Evolutionary conservation across 2,797 vertebrate genomes (phyloP), one percentile per base, ranked within the genome.

Genomic region (Mormyrops attenuatus): DNA sequence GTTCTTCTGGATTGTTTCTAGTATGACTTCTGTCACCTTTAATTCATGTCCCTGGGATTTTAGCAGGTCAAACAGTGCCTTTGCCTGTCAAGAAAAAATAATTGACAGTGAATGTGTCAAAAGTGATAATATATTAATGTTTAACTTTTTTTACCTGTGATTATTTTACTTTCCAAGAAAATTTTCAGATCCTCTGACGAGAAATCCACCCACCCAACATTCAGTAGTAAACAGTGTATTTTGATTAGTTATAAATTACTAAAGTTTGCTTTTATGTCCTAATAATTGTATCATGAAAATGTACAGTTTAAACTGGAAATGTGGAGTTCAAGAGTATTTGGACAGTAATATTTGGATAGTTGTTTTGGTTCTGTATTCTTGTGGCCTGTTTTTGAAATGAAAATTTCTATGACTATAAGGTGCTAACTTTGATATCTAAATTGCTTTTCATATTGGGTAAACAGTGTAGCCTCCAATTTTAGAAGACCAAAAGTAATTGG

Each of bases 1-100:
- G 49, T 90, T 90, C 60, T 90, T 90, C 87, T 89, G 60, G 41
- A 90, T 90, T 50, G 84, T 63, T 85, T 90, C 90, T 34, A 90
- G 9, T 13, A 87, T 55, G 30, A 89, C 60, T 30, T 90, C 80
- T 26, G 77, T 87, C 50, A 89, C 47, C 34, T 85, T 90, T 73
- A 90, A 86, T 86, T 89, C 80, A 52, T 89, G 34, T 50, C 90
- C 88, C 50, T 90, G 90, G 63, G 57, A 38, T 90, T 90, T 86
- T 15, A 90, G 84, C 30, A 50, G 50, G 66, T 86, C 34, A 77
- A 90, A 90, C 55, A 90, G 85, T 63, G 55, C 26, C 49, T 89
- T 90, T 41, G 88, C 90, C 90, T 90, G 82, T 15, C 55, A 90
- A 50, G 60, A 85, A 22, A 85, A 26, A 63, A 69, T 3, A 50